These are phyloP conservation scores for Hybognathus amarus DNA, from an alignment of 2,797 vertebrate species.

Conservation along the genomic window DNA sequence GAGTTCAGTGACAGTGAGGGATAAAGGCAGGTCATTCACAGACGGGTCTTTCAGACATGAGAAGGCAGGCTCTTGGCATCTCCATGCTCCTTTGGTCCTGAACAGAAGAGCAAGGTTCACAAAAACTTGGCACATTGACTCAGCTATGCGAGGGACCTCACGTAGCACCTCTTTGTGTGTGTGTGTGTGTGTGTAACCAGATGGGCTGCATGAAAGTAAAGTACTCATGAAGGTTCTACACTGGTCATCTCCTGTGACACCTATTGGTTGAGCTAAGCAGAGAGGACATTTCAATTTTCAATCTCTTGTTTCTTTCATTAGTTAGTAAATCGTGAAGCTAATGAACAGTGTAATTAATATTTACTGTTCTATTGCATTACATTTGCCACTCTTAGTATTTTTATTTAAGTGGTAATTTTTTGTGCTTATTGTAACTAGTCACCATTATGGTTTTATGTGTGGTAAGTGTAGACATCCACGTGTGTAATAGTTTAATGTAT, in stretches of 20 bases:
- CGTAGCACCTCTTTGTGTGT: conserved; percentile 60
- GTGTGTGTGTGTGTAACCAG: conserved; percentile 15
- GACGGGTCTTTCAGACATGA: conserved; percentile 60
- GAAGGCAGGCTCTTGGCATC: conserved; percentile 64
- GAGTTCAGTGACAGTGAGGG: background rate
- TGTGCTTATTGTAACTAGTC: background rate
- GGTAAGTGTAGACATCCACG: background rate
- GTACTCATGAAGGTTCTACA: background rate
- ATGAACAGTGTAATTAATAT: background rate
- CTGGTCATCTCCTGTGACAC: background rate
- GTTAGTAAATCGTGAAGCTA: background rate
- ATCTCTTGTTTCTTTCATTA: background rate
- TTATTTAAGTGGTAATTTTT: background rate
- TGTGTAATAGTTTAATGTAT: background rate
- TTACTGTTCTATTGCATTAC: background rate
- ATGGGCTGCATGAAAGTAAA: conserved; percentile 33
- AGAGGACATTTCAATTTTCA: background rate
- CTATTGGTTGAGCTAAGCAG: background rate
- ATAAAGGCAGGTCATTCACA: conserved; percentile 15
- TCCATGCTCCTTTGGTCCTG: conserved; percentile 49
- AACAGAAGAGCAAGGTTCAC: conserved; percentile 57
- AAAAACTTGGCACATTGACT: conserved; percentile 63
- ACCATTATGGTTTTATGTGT: background rate
- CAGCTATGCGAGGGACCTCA: conserved; percentile 69
- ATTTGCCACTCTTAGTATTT: background rate